These are phyloP conservation scores for Brenthis hecate DNA, from an alignment of 2,888 invertebrate genomes.

Conservation along the genomic window DNA sequence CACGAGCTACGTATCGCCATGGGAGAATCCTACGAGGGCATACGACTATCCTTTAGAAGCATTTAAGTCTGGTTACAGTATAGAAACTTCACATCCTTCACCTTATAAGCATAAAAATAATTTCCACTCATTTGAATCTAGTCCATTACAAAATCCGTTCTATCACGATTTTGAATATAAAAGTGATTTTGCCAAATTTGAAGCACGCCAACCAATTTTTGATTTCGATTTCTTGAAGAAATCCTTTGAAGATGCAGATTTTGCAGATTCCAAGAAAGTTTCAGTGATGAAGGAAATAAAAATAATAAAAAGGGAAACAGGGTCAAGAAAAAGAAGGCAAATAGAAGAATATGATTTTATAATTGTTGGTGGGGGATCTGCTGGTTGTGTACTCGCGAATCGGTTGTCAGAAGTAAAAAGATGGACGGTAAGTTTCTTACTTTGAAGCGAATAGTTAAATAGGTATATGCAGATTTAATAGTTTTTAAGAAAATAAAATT, in stretches of 20 bases:
- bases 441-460: not conserved
- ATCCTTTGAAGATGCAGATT: slow-evolving; percentile 50
- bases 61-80: slow-evolving; percentile 8
- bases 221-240: slow-evolving; percentile 42
- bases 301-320: slow-evolving; percentile 41
- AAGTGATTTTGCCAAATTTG: slow-evolving; percentile 21
- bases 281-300: slow-evolving; percentile 23
- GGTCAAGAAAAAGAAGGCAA: slow-evolving; percentile 52
- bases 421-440: slow-evolving; percentile 33
- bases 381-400: slow-evolving; percentile 86
- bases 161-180: slow-evolving; percentile 17
- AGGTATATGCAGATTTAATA: not conserved
- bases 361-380: slow-evolving; percentile 85
- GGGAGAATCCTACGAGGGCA: not conserved
- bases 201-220: slow-evolving; percentile 33
- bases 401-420: slow-evolving; percentile 83
- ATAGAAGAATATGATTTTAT: slow-evolving; percentile 82
- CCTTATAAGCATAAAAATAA: slow-evolving; percentile 7
- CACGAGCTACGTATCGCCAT: not conserved
- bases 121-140: not conserved
- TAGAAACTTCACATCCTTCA: slow-evolving; percentile 16
- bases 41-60: slow-evolving; percentile 11
- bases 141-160: not conserved
- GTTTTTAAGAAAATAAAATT: no score
- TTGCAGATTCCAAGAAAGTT: slow-evolving; percentile 52